phyloP scores from a whole-genome alignment of 2,888 invertebrate genomes.

The Choristoneura rosaceana region DNA sequence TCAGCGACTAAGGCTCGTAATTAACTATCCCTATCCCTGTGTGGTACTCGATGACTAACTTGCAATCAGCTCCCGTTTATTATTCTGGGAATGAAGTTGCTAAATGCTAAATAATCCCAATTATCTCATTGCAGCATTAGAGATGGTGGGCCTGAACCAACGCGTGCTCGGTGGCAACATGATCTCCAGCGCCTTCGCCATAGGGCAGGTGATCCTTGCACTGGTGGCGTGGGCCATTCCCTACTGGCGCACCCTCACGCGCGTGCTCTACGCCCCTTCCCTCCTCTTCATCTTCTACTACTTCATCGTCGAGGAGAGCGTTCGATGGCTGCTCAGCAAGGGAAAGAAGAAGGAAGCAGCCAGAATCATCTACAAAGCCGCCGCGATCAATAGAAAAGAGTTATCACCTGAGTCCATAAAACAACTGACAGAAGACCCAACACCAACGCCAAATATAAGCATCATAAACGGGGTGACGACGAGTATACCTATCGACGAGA shows the following conservation, averaged over 20 bases:
- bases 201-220: constrained; percentile 88
- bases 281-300: constrained; percentile 86
- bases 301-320: constrained; percentile 87
- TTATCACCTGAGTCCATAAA: constrained; percentile 66
- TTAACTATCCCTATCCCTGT: no score
- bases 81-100: not conserved
- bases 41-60: no score
- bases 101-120: not conserved
- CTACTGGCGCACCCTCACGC: constrained; percentile 87
- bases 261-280: constrained; percentile 87
- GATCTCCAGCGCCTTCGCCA: constrained; percentile 87
- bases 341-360: constrained; percentile 82
- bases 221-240: constrained; percentile 87
- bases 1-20: no score
- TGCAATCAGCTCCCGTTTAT: no score
- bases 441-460: not conserved
- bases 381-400: constrained; percentile 72
- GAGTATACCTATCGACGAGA: not conserved
- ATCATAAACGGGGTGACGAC: not conserved
- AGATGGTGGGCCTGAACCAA: constrained; percentile 88
- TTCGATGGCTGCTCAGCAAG: constrained; percentile 89
- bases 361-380: constrained; percentile 79
- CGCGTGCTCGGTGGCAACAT: constrained; percentile 89
- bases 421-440: constrained; percentile 50
- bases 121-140: constrained; percentile 83